Conservation (phyloP, 2,113 vertebrate species). For the pig (Sus scrofa) region DNA sequence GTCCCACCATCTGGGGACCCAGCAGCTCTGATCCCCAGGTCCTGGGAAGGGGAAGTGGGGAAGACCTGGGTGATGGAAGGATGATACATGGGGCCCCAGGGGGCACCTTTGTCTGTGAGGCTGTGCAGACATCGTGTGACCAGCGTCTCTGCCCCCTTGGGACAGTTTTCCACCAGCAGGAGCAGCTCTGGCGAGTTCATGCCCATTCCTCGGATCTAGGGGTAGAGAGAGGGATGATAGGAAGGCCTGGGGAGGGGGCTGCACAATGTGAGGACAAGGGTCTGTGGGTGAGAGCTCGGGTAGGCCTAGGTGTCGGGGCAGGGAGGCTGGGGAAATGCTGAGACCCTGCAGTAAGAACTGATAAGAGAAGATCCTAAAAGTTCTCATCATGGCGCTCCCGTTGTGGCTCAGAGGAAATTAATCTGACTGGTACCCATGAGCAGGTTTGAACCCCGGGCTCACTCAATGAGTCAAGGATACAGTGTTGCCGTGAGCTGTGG, state of each 20-base stretch:
- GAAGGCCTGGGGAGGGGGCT: background rate
- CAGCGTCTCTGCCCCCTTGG: constrained; percentile 96
- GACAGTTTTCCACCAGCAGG: constrained; percentile 96
- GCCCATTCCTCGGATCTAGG: constrained; percentile 95
- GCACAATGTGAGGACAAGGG: rapidly evolving
- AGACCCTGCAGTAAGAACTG: background rate
- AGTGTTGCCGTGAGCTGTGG: too few species aligned
- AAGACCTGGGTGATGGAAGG: background rate
- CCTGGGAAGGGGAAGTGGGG: too few species aligned
- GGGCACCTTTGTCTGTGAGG: constrained; percentile 95
- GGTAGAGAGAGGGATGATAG: background rate
- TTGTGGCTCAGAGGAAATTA: too few species aligned
- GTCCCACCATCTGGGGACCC: too few species aligned
- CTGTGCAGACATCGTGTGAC: constrained; percentile 97
- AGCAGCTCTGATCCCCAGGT: background rate
- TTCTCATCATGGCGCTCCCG: background rate
- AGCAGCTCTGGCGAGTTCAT: constrained; percentile 98
- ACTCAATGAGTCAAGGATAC: too few species aligned
- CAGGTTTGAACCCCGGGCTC: too few species aligned
- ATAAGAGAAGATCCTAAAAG: background rate
- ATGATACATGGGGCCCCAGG: rapidly evolving
- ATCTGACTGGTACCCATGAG: too few species aligned
- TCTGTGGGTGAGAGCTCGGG: background rate
- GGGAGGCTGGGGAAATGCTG: background rate
- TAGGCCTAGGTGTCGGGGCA: background rate